Evolutionary conservation across 2,797 vertebrate genomes (phyloP), one percentile per base, ranked within the genome.

Genomic region (Buphagus erythrorhynchus): DNA sequence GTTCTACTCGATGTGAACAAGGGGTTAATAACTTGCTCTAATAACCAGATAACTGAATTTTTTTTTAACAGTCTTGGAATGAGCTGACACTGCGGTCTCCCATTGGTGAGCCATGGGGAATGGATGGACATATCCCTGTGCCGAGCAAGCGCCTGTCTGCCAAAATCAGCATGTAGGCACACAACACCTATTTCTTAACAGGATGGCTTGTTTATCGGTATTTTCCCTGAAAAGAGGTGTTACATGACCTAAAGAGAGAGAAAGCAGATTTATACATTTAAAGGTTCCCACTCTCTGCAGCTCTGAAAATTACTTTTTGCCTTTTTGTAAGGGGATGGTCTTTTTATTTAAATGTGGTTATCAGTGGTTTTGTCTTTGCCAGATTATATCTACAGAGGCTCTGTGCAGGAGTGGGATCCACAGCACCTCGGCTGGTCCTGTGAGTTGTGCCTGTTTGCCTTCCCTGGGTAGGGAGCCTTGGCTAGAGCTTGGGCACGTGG

Each of bases 241-340:
- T 76, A 62, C 1, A 2, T 81, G 80, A 97, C 88, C 76, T 80
- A 68, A 90, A 88, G 79, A 84, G 63, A 86, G 88, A 54, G 17
- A 78, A 90, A 92, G 52, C 73, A 87, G 76, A 82, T 95, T 81
- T 77, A 83, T 1, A 17, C 8, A 1, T 78, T 84, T 55, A 92
- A 78, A 87, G 16, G 13, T 81, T 93, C 72, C 83, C 33, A 16
- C 25, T 90, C 42, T 73, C 51, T 43, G 61, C n/a, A 79, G 62
- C 51, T 95, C 77, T 59, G 83, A 86, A 96, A 97, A 89, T 87
- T 66, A 93, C 67, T 72, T 79, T n/a, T 84, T 69, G 65, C 52
- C 74, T 83, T 80, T 89, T 92, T 71, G 55, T 83, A 91, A 85
- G 11, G 5, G 52, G 63, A 55, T 77, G 38, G 29, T 18, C 5